These are phyloP conservation scores for Hesperophylax magnus DNA, from an alignment of 1,140 invertebrate genomes.

Conservation along the genomic window DNA sequence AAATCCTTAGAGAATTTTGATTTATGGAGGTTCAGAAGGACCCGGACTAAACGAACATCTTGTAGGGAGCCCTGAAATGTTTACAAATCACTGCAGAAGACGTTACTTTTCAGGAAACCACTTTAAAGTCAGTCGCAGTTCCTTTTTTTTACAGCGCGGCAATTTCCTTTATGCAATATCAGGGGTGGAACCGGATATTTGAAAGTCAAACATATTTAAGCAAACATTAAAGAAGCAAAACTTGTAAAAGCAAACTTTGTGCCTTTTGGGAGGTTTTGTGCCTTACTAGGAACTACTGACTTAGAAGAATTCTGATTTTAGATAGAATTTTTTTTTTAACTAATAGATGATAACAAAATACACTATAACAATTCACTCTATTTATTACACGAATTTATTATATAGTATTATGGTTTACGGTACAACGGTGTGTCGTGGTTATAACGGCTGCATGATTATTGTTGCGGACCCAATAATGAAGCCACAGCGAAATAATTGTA, in stretches of 20 bases:
- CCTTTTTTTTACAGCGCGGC: slow-evolving; percentile 49
- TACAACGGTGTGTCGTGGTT: too few species aligned
- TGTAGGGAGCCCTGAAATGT: slow-evolving; percentile 46
- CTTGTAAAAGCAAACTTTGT: background rate
- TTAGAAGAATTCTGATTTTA: too few species aligned
- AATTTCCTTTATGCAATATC: slow-evolving; percentile 56
- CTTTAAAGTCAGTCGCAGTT: slow-evolving; percentile 55
- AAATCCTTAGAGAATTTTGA: background rate
- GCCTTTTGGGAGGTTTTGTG: too few species aligned
- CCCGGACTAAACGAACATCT: slow-evolving; percentile 14
- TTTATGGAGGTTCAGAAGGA: background rate
- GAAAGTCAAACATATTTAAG: slow-evolving; percentile 50
- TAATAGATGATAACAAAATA: too few species aligned
- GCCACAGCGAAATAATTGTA: too few species aligned
- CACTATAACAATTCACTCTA: too few species aligned
- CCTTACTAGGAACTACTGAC: too few species aligned
- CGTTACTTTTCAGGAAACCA: slow-evolving; percentile 54
- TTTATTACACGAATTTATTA: too few species aligned
- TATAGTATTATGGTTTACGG: too few species aligned
- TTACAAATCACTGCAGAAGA: slow-evolving; percentile 56
- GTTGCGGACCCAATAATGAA: too few species aligned
- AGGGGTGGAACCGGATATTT: slow-evolving; percentile 53
- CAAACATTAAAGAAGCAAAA: slow-evolving; percentile 35
- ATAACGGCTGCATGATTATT: too few species aligned
- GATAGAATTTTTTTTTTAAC: too few species aligned